phyloP scores from a whole-genome alignment of 35 echinoderm and acorn worm species.

The Apostichopus californicus region DNA sequence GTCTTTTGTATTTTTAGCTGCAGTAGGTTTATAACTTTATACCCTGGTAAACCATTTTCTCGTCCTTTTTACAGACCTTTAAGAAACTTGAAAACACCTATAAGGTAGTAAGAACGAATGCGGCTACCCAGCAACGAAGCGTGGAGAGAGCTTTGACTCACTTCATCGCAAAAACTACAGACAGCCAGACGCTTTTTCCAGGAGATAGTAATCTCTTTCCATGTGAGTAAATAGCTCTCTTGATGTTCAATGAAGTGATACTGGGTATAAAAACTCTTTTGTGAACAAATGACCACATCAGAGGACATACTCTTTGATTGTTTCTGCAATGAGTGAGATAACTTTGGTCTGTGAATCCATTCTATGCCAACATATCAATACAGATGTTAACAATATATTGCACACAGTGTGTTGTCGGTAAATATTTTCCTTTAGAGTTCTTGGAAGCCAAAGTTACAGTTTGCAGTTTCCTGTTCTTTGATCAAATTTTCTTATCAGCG shows the following conservation, averaged over 20 bases:
- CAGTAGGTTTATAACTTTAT: no score
- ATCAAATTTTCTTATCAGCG: neutral
- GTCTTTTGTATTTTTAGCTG: no score
- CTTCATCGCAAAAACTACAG: conserved; percentile 94
- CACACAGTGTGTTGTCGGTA: neutral
- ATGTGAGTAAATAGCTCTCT: conserved; percentile 62
- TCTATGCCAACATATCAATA: neutral
- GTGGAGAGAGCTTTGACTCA: conserved; percentile 91
- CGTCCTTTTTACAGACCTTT: conserved; percentile 64
- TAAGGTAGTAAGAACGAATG: conserved; percentile 80
- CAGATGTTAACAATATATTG: neutral
- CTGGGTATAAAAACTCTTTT: no score
- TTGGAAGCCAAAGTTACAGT: no score
- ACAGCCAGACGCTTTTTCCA: conserved; percentile 92
- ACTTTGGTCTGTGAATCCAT: neutral
- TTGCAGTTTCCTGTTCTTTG: neutral
- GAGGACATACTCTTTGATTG: neutral
- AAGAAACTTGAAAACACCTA: conserved; percentile 89
- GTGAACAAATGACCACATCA: no score
- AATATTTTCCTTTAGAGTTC: no score
- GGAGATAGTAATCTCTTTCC: conserved; percentile 95
- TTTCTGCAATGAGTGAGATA: neutral
- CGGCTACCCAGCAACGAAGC: conserved; percentile 75
- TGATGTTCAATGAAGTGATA: no score
- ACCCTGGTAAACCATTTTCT: neutral